These are phyloP conservation scores for Conus canariensis DNA, from an alignment of 2,888 invertebrate species.

Conservation along the genomic window DNA sequence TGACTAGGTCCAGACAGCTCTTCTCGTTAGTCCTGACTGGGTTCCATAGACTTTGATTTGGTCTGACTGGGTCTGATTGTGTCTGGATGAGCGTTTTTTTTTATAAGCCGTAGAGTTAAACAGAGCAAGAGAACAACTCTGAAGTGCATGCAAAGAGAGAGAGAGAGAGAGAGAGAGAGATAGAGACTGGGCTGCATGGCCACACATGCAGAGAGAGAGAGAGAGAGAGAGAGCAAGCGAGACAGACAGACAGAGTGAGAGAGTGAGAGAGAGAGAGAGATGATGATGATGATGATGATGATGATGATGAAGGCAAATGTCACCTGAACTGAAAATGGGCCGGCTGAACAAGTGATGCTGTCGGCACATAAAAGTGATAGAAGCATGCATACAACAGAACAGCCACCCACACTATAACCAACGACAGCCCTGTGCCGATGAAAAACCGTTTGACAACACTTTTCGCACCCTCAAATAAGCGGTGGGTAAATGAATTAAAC, in stretches of 20 bases:
- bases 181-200: no score
- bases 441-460: neutral
- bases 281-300: no score
- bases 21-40: no score
- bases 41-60: no score
- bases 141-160: neutral
- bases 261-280: neutral
- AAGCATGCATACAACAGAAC: neutral
- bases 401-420: neutral
- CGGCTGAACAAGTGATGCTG: neutral
- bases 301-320: neutral
- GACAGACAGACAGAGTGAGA: neutral
- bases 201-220: slow-evolving; percentile 10
- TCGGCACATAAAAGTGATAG: neutral
- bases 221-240: neutral
- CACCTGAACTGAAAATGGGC: slow-evolving; percentile 20
- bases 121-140: neutral
- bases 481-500: neutral
- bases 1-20: no score
- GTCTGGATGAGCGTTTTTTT: no score
- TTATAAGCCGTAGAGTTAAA: no score
- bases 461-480: neutral
- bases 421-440: neutral
- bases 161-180: neutral
- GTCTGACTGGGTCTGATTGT: no score